phyloP scores from a whole-genome alignment of 2,113 vertebrate species.

The Bufo gargarizans region DNA sequence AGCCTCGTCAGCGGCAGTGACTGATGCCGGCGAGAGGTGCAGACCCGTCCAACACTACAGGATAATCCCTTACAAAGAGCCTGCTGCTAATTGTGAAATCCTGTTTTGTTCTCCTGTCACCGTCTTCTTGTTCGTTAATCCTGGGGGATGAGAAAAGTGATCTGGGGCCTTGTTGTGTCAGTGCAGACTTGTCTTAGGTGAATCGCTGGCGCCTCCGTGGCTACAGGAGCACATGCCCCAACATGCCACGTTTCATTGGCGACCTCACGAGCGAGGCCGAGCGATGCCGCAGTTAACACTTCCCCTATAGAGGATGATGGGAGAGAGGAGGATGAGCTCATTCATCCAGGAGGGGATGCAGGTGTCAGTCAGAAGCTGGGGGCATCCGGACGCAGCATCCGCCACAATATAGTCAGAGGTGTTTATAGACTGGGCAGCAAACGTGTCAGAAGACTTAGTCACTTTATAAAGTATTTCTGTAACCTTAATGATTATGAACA shows the following conservation, averaged over 20 bases:
- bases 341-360: background rate
- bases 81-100: conserved; percentile 29
- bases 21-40: background rate
- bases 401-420: background rate
- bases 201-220: conserved; percentile 35
- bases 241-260: conserved; percentile 13
- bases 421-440: background rate
- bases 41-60: conserved; percentile 17
- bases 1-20: conserved; percentile 5
- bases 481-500: background rate
- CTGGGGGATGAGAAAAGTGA: conserved; percentile 41
- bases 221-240: conserved; percentile 2
- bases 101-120: conserved; percentile 41
- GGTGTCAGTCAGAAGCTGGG: background rate
- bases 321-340: background rate
- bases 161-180: conserved; percentile 21
- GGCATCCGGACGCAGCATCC: background rate
- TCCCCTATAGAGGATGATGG: no score
- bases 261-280: background rate
- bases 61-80: conserved; percentile 43
- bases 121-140: conserved; percentile 51
- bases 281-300: background rate
- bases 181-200: conserved; percentile 33
- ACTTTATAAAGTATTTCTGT: conserved; percentile 2
- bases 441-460: conserved; percentile 3